Evolutionary conservation across 2,797 vertebrate species (phyloP), one percentile per base, ranked within the genome.

Genomic region (Cercopithecus diana): DNA sequence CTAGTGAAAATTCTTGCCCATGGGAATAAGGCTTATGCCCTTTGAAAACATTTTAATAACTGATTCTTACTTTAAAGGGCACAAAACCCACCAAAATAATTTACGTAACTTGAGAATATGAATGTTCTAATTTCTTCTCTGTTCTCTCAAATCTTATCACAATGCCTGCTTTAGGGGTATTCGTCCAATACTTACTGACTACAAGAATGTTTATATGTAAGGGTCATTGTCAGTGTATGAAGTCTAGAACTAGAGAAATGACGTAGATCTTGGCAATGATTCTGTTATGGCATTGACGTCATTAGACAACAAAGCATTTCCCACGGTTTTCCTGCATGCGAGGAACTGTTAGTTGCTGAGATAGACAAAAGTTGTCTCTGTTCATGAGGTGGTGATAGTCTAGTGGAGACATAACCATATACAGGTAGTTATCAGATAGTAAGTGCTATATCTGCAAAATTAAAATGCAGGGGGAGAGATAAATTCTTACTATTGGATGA

Each of bases 21-120:
- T 92, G 45, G 52, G n/a, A 95, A 61, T 67, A 82, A 92, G 24
- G 24, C 3, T 95, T 39, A 76, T 89, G 86, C 15, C 15, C 30
- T 90, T 80, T 73, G 26, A 79, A 88, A 94, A 7, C 28, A 96
- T 81, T 96, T 96, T 87, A 85, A 93, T 96, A 82, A 77, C 36
- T 33, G 70, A 45, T 61, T 94, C 36, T 87, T 75, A 92, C 79
- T 92, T 93, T 94, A 85, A 86, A 92, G 36, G 67, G 11, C n/a
- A 75, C 13, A 95, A 87, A 92, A 73, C 6, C 15, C 11, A 41
- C 41, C 4, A 15, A 24, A 85, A 73, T n/a, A 80, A 28, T 93
- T 88, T 83, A 95, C 95, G 24, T 90, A 94, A 30, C 57, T 41
- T 91, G 33, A 72, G 15, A 83, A 30, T 80, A 19, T 61, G 45